Evolutionary conservation across 1,140 invertebrate genomes (phyloP), one percentile per base, ranked within the genome.

Genomic region (Oreohelix idahoensis): DNA sequence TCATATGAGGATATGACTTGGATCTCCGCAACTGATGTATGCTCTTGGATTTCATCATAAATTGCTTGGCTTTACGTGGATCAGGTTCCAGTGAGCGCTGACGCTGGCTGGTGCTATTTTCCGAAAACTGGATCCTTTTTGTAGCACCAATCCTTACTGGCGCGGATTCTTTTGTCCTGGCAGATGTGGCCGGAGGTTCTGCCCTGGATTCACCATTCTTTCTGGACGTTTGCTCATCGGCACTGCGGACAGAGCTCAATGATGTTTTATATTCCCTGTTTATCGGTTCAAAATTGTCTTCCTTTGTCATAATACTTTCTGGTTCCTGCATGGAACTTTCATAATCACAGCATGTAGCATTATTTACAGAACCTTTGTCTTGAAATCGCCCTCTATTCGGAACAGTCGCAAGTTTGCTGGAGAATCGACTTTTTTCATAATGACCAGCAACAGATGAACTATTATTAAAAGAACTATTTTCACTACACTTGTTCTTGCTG

Each of bases 51-150:
- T 26, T 63, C 17, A 26, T 69, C 17, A 29, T 11, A 4, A 23
- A 4, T 20, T 29, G 63, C 35, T 39, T 45, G 36, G 23, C 29
- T 5, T 29, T 13, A 26, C 17, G 1, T 26, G 69, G 15, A 1
- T 81, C 79, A 38, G 79, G 79, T 17, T 36, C 79, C 23, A 81
- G 79, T 4, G 79, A 81, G 29, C 79, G 10, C 79, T 81, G 79
- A 1, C 79, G 23, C 66, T 81, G 79, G 20, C 39, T 29, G 8
- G 38, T 63, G 77, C 29, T n/a, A 29, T 53, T 79, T 11, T 66
- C 49, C 20, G 38, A n/a, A 8, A 73, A 39, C 1, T 73, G 36
- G 20, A 42, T 26, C 2, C 10, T 11, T 4, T 66, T 32, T 32
- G 63, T 11, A 13, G 63, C 1, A 8, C 63, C 20, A 5, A 32